Evolutionary conservation across 2,113 vertebrate species (phyloP).

Genomic region (Corvus hawaiiensis): DNA sequence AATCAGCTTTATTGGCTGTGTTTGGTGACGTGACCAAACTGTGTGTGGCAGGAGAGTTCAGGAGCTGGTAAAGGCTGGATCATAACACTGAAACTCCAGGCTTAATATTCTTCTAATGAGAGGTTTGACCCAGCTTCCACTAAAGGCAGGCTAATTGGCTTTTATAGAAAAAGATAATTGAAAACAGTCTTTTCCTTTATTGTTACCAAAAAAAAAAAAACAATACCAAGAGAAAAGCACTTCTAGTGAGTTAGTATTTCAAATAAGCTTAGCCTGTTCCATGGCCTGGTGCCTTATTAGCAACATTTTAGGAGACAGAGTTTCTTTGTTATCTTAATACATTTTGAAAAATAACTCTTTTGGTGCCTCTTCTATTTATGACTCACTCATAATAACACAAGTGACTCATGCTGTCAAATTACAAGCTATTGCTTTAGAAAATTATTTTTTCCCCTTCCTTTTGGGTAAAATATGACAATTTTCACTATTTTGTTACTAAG

Average conservation of each 20-base stretch:
- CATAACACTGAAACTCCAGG: background rate
- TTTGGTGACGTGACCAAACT: background rate
- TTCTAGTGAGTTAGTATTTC: background rate
- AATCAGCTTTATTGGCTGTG: background rate
- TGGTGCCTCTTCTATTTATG: slow-evolving; percentile 31
- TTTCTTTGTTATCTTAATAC: background rate
- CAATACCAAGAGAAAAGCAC: background rate
- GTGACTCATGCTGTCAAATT: slow-evolving; percentile 55
- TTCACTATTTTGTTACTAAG: background rate
- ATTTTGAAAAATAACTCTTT: slow-evolving; percentile 10
- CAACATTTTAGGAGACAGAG: background rate
- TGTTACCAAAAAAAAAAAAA: background rate
- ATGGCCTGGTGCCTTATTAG: background rate
- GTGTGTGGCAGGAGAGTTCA: background rate
- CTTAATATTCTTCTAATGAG: background rate
- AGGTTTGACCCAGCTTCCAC: background rate
- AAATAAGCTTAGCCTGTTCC: background rate
- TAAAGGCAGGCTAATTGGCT: background rate
- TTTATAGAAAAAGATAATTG: background rate
- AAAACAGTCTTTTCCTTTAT: background rate
- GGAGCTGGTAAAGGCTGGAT: background rate
- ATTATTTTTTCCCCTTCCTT: background rate
- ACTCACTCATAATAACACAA: slow-evolving; percentile 31
- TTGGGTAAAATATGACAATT: slow-evolving; percentile 4
- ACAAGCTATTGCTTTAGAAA: slow-evolving; percentile 12